Percentiles rank a stretch among this genome's conserved stretches.
Conservation (phyloP, 1,140 invertebrate genomes). For the Trichonephila inaurata region DNA sequence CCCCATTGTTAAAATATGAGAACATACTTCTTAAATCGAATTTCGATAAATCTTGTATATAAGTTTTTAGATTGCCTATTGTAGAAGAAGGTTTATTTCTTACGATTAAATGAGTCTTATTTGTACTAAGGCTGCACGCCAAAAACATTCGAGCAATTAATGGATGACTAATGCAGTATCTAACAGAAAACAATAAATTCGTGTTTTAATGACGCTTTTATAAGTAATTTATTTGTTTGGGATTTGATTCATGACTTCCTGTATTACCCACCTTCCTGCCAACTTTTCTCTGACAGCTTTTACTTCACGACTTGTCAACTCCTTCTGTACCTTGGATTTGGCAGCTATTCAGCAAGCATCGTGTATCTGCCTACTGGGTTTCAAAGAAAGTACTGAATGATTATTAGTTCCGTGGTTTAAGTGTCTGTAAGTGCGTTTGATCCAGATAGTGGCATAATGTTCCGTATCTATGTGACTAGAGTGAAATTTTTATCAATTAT, state of each 20-base stretch:
- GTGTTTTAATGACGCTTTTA: slow-evolving; percentile 20
- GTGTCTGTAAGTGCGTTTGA: no score
- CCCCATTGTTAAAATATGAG: no score
- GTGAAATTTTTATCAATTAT: background rate
- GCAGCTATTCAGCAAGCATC: background rate
- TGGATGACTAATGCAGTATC: background rate
- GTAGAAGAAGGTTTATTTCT: background rate
- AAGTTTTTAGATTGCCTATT: background rate
- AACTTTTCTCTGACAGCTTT: background rate
- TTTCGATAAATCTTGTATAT: background rate
- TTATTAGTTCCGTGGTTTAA: no score
- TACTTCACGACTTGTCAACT: background rate
- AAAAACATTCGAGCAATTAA: background rate
- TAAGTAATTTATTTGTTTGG: slow-evolving; percentile 23
- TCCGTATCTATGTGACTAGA: no score
- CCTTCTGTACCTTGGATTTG: background rate
- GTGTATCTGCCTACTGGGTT: background rate
- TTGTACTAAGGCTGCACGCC: background rate
- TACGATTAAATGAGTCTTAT: background rate
- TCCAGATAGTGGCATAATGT: no score
- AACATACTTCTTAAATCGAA: background rate
- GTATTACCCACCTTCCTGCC: background rate
- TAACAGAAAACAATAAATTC: slow-evolving; percentile 11
- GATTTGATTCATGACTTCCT: slow-evolving; percentile 28
- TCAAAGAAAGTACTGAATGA: no score